phyloP scores from a whole-genome alignment of 2,113 vertebrate genomes.

The Pachyramphus minor region DNA sequence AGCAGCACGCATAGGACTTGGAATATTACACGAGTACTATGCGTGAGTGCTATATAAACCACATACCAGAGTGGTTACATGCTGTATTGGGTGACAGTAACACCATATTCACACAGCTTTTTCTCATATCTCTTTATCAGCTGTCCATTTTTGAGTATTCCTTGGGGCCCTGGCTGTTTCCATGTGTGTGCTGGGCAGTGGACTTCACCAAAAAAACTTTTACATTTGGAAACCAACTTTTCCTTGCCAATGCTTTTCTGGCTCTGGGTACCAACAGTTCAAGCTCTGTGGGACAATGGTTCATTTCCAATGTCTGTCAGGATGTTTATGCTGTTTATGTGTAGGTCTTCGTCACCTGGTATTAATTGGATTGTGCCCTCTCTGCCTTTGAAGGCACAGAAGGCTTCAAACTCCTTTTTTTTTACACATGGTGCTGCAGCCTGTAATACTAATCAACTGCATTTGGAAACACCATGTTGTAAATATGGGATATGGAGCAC shows the following conservation, averaged over 20 bases:
- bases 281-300: not conserved
- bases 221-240: not conserved
- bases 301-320: constrained; percentile 29
- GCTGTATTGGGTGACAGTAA: constrained; percentile 64
- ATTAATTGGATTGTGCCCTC: constrained; percentile 55
- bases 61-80: constrained; percentile 66
- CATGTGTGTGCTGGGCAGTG: constrained; percentile 25
- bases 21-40: constrained; percentile 59
- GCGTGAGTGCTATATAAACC: constrained; percentile 62
- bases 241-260: not conserved
- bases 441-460: constrained; percentile 32
- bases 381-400: constrained; percentile 62
- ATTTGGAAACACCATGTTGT: constrained; percentile 40
- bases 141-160: constrained; percentile 22
- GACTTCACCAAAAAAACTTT: not conserved
- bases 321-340: constrained; percentile 36
- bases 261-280: not conserved
- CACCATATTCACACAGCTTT: constrained; percentile 60
- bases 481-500: not conserved
- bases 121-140: constrained; percentile 57
- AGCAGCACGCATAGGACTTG: constrained; percentile 65
- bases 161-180: not conserved
- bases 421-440: constrained; percentile 34
- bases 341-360: constrained; percentile 54
- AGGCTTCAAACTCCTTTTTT: constrained; percentile 31